A percentile compares a stretch with the other conserved stretches of the same genome.
phyloP scores from a whole-genome alignment of 1,140 invertebrate species.

The Trichoplusia ni region DNA sequence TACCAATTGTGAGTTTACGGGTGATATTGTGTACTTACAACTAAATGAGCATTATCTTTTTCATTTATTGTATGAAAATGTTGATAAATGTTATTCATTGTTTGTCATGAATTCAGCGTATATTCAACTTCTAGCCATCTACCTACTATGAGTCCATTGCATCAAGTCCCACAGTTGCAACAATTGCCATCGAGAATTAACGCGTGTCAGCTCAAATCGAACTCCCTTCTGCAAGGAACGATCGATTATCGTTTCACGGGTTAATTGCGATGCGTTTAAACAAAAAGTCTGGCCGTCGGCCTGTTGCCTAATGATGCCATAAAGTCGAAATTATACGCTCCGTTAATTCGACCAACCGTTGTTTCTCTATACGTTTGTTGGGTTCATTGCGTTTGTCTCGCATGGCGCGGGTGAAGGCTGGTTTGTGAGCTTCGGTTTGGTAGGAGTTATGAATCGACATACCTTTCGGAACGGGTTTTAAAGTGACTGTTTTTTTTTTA shows the following conservation, averaged over 20 bases:
- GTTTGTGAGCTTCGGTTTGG: not conserved
- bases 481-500: too few relatives aligned
- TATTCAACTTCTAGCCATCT: too few relatives aligned
- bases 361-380: constrained; percentile 29
- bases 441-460: too few relatives aligned
- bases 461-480: too few relatives aligned
- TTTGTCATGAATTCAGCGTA: too few relatives aligned
- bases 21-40: too few relatives aligned
- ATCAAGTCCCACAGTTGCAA: not conserved
- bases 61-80: too few relatives aligned
- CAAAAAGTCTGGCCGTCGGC: constrained; percentile 63
- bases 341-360: constrained; percentile 61
- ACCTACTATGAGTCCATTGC: not conserved
- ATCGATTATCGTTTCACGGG: constrained; percentile 77
- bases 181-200: constrained; percentile 42
- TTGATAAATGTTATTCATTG: too few relatives aligned
- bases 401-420: constrained; percentile 2
- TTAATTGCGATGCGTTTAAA: constrained; percentile 70
- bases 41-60: too few relatives aligned
- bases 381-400: constrained; percentile 32
- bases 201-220: constrained; percentile 48
- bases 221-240: constrained; percentile 59
- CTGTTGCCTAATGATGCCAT: constrained; percentile 73
- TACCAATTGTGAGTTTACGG: too few relatives aligned
- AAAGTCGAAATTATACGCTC: constrained; percentile 75